A percentile compares a stretch with the other conserved stretches of the same genome.
Evolutionary conservation across 2,113 vertebrate genomes (phyloP).

Genomic region (Erpornis zantholeuca): DNA sequence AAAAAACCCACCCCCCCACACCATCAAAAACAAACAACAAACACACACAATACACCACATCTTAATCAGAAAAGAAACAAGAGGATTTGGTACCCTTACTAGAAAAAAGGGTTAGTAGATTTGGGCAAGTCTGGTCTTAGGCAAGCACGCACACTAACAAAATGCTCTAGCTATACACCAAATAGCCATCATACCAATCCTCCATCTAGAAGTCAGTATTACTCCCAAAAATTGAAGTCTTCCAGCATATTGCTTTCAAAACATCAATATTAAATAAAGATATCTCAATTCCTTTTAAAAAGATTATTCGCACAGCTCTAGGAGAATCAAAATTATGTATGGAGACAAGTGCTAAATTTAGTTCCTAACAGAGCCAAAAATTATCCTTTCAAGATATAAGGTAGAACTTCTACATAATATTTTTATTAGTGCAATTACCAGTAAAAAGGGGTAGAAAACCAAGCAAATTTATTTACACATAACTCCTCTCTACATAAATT

Average conservation of each 20-base stretch:
- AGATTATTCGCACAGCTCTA: background rate
- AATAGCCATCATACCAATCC: background rate
- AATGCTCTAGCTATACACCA: background rate
- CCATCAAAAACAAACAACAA: background rate
- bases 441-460: background rate
- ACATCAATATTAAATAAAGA: background rate
- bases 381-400: background rate
- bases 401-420: background rate
- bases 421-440: background rate
- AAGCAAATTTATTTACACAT: background rate
- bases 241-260: background rate
- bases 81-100: background rate
- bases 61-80: background rate
- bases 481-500: background rate
- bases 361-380: background rate
- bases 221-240: background rate
- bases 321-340: background rate
- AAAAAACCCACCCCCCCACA: background rate
- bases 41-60: background rate
- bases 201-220: background rate
- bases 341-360: background rate
- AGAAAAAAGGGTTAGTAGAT: background rate
- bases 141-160: background rate
- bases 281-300: background rate
- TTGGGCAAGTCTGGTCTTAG: background rate